A percentile compares a stretch with the other conserved stretches of the same genome.
Evolutionary conservation across 1,140 invertebrate genomes (phyloP).

Genomic region (Agrypnia vestita): DNA sequence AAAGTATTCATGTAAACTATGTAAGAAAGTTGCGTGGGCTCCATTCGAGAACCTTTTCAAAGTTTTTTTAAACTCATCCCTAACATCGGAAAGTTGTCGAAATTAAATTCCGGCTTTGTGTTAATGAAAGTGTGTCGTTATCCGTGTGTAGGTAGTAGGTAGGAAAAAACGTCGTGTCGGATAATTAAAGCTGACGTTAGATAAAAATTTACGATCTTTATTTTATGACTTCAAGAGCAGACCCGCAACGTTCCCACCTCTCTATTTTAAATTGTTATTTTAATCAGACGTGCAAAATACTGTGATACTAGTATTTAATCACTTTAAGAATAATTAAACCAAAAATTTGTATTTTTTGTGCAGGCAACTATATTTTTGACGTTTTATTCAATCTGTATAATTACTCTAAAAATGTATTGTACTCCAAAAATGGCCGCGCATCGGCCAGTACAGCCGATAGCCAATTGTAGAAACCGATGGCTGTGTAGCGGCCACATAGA

Average conservation of each 20-base stretch:
- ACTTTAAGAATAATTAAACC: too few relatives aligned
- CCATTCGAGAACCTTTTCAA: constrained; percentile 5
- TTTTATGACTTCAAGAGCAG: constrained; percentile 8
- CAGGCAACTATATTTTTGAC: too few relatives aligned
- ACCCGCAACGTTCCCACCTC: not conserved
- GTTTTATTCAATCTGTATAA: too few relatives aligned
- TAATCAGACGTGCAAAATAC: too few relatives aligned
- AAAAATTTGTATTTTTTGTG: too few relatives aligned
- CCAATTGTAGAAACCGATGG: too few relatives aligned
- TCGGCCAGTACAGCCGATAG: too few relatives aligned
- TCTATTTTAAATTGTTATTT: too few relatives aligned
- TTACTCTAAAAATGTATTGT: too few relatives aligned
- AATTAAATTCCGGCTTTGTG: constrained; percentile 42
- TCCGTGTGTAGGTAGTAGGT: not conserved
- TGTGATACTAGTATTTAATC: too few relatives aligned
- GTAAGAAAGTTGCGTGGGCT: not conserved
- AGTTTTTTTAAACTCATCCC: constrained; percentile 26
- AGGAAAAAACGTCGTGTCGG: constrained; percentile 9
- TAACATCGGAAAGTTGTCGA: constrained; percentile 38
- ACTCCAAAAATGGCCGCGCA: too few relatives aligned
- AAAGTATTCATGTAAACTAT: not conserved
- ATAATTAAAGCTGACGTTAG: constrained; percentile 39
- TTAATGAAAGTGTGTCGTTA: constrained; percentile 44
- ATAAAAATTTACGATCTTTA: constrained; percentile 40
- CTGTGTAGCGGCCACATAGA: too few relatives aligned